Evolutionary conservation across 1,140 invertebrate genomes (phyloP), one percentile per base, ranked within the genome.

Genomic region (Drosophila burlai): DNA sequence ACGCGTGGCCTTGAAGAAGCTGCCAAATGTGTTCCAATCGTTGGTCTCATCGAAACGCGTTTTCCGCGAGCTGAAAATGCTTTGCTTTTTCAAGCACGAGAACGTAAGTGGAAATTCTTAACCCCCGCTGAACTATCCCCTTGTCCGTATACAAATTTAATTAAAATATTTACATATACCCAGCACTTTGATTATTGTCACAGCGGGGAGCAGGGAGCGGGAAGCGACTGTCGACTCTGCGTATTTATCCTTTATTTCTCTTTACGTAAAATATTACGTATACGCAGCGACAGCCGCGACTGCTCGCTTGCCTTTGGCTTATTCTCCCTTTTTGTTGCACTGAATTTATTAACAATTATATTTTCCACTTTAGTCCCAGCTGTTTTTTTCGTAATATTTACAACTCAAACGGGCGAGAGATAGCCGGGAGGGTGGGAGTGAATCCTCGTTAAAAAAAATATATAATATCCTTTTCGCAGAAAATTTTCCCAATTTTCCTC

Each of bases 1-100:
- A 93, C 95, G 98, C 92, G 98, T 99, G 75, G 99, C 99, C 55
- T 96, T 99, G 65, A 99, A 99, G 95, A 99, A 99, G 95, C 96
- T 99, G 95, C 99, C 99, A 80, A 99, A 99, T 95, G 99, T 99
- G 93, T 99, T 99, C 96, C 99, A 99, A 94, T 99, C 99, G 93
- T 95, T 99, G 86, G 98, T 99, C 82, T 99, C 99, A 81, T 98
- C 97, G 92, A 99, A 99, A 94, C 95, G 99, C 91, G 99, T 99
- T 71, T 99, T 99, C 94, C 95, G 99, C 79, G 99, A 99, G 94
- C 95, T 99, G 80, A 98, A 98, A 94, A 99, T 99, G 99, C 95
- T 99, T 43, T 99, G 98, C 94, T 99, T 99, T 94, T 99, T 99
- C 95, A 98, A 99, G 95, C 99, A 99, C 94, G 99, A 99, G 94